These are phyloP conservation scores for Zosterops hypoxanthus DNA, from an alignment of 2,113 vertebrate genomes.

Conservation along the genomic window DNA sequence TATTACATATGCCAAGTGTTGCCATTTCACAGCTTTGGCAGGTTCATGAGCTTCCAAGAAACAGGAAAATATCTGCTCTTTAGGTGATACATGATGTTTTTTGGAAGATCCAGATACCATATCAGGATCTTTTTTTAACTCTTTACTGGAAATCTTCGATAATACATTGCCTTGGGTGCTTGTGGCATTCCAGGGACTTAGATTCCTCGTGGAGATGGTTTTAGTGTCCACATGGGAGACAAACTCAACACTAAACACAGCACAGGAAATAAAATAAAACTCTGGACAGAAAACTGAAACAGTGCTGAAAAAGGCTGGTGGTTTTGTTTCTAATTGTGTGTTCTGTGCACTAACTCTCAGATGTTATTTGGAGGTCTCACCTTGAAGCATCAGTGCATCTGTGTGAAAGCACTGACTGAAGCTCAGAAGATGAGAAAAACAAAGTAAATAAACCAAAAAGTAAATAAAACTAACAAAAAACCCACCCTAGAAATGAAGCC, in stretches of 20 bases:
- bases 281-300: not conserved
- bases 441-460: not conserved
- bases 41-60: not conserved
- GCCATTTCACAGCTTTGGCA: not conserved
- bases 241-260: not conserved
- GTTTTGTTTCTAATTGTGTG: not conserved
- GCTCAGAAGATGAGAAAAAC: not conserved
- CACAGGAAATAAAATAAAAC: not conserved
- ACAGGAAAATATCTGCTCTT: not conserved
- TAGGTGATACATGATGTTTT: not conserved
- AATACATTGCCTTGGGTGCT: rapidly evolving
- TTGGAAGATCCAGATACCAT: not conserved
- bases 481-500: not conserved
- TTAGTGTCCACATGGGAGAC: rapidly evolving
- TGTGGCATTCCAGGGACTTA: not conserved
- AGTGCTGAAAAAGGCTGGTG: not conserved
- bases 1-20: not conserved
- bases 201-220: not conserved
- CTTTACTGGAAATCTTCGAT: not conserved
- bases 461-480: not conserved
- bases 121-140: not conserved
- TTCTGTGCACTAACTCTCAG: not conserved
- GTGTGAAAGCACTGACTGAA: not conserved
- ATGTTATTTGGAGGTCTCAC: not conserved
- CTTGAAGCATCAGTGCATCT: not conserved